Base-by-base conservation (phyloP, 2,888 invertebrate genomes). In the Nasonia oneida region DNA sequence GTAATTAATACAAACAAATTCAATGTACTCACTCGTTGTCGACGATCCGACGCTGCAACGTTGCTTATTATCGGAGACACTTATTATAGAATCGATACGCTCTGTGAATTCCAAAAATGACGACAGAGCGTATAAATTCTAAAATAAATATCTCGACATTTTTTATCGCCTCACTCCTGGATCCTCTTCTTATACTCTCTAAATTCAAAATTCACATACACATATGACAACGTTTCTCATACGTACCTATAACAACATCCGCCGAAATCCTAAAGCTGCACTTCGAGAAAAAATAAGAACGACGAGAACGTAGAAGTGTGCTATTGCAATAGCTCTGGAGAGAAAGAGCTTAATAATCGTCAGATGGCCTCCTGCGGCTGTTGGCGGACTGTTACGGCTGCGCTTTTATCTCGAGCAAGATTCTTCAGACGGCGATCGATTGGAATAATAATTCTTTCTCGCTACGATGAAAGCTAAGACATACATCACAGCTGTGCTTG, bases 51-150 rank as follows among this genome's bases (percentile, higher is more conserved):
- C n/a, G 29, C 2, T 42, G 14, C 5, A 18, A 37, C 73, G 91
- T 87, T 90, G 92, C n/a, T 89, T 88, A 90, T 90, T 89, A 90
- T 91, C 90, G 85, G 89, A 90, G 91, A 89, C 91, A 93, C 92
- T 93, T 93, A 93, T 94, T 92, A 92, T 93, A 94, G 94, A 94
- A 94, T 94, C 94, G 90, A 93, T 93, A 94, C 93, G 94, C 93
- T 94, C 93, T 93, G 94, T 94, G 94, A 94, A 92, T 93, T 93
- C 90, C 87, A 90, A 91, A 29, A 89, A 88, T 91, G 92, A 94
- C 94, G 93, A 93, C 94, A 94, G 94, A 94, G 94, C 94, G 94
- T 94, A 94, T 94, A 93, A 94, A 94, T 94, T 94, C 94, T 94
- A 94, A 94, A 94, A 93, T 94, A 91, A 93, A 94, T 93, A 92